phyloP scores from a whole-genome alignment of 2,113 vertebrate genomes.

The Elephantulus edwardii region DNA sequence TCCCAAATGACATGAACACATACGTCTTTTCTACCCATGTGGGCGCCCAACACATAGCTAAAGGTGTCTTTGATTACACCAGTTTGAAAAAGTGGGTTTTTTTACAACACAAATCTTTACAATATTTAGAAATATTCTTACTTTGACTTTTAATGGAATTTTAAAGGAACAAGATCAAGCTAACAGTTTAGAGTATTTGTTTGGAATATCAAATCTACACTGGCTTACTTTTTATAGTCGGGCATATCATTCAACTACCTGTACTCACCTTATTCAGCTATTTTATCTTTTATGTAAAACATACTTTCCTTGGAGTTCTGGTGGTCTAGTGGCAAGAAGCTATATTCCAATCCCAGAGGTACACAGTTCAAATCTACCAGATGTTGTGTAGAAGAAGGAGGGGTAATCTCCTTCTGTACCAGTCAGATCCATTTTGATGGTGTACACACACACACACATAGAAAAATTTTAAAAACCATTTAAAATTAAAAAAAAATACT shows the following conservation, averaged over 20 bases:
- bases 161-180: not conserved
- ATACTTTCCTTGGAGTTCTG: too few relatives aligned
- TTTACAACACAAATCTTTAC: not conserved
- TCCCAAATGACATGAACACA: constrained; percentile 6
- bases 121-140: not conserved
- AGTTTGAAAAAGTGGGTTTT: not conserved
- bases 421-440: too few relatives aligned
- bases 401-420: too few relatives aligned
- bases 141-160: not conserved
- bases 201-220: not conserved
- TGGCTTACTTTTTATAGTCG: not conserved
- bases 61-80: not conserved
- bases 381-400: too few relatives aligned
- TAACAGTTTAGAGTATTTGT: not conserved
- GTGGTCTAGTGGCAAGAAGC: too few relatives aligned
- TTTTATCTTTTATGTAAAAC: not conserved
- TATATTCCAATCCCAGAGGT: too few relatives aligned
- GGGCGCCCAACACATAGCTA: not conserved
- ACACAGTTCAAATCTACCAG: too few relatives aligned
- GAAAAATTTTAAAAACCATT: too few relatives aligned
- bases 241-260: not conserved
- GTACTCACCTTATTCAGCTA: too few relatives aligned
- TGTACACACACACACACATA: too few relatives aligned
- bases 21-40: not conserved
- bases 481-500: too few relatives aligned